Percentiles rank a stretch among this genome's conserved stretches.
Evolutionary conservation across 2,888 invertebrate species (phyloP).

Genomic region (Catocala sponsa): DNA sequence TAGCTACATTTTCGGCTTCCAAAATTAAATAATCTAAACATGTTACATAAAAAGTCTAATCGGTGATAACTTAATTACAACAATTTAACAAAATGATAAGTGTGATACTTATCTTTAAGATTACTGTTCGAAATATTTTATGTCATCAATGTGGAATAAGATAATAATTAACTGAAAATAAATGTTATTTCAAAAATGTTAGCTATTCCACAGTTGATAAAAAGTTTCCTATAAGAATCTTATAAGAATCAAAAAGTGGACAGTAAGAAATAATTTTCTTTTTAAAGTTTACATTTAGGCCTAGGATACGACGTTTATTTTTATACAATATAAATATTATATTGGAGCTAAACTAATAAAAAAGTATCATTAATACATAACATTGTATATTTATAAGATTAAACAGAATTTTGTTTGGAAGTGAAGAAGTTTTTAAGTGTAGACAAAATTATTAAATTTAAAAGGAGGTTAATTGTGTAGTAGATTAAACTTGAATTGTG

Average conservation of each 20-base stretch:
- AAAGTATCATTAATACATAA: too few relatives aligned
- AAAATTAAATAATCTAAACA: constrained; percentile 1
- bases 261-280: background rate
- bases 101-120: constrained; percentile 19
- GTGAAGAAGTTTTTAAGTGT: too few relatives aligned
- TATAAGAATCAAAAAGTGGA: too few relatives aligned
- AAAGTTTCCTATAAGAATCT: too few relatives aligned
- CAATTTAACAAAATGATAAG: constrained; percentile 23
- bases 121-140: constrained; percentile 14
- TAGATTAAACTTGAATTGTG: constrained; percentile 4
- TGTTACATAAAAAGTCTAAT: constrained; percentile 19
- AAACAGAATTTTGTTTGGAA: too few relatives aligned
- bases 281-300: background rate
- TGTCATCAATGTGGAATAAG: background rate
- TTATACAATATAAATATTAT: too few relatives aligned
- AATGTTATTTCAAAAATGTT: background rate
- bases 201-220: too few relatives aligned
- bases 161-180: constrained; percentile 15
- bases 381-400: background rate
- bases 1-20: background rate
- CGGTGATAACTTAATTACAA: constrained; percentile 15
- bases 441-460: background rate
- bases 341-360: too few relatives aligned
- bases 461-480: constrained; percentile 13
- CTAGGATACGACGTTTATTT: too few relatives aligned